Conservation (phyloP, 92 coral and sea anemone species). For the Diadumene lineata region DNA sequence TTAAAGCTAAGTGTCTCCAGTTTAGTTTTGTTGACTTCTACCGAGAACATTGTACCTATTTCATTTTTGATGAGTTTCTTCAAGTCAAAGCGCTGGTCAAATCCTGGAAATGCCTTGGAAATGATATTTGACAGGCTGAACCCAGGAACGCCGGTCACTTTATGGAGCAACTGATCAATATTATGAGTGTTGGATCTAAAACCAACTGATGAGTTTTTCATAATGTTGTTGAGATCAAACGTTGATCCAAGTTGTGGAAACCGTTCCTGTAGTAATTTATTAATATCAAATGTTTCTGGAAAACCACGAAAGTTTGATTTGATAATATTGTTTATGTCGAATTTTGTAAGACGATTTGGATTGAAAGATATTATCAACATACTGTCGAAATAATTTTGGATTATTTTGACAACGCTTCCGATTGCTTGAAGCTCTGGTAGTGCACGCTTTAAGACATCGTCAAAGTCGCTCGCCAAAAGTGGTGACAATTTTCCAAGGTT, state of each 20-base stretch:
- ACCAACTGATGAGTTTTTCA: background rate
- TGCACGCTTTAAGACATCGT: slow-evolving; percentile 11
- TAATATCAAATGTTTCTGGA: slow-evolving; percentile 11
- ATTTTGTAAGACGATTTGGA: background rate
- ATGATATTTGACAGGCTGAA: slow-evolving; percentile 2
- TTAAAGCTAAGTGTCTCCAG: slow-evolving; percentile 10
- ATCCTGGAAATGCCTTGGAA: slow-evolving; percentile 1
- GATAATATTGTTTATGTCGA: slow-evolving; percentile 17
- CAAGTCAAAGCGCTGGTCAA: slow-evolving; percentile 13
- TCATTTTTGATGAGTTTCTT: slow-evolving; percentile 17
- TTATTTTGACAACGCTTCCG: background rate
- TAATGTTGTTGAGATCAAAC: slow-evolving; percentile 15
- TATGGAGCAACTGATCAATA: slow-evolving; percentile 3
- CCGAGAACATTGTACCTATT: slow-evolving; percentile 6
- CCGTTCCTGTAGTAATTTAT: slow-evolving; percentile 3
- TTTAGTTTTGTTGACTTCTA: slow-evolving; percentile 1
- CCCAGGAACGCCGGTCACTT: slow-evolving; percentile 1
- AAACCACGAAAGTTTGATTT: slow-evolving; percentile 21
- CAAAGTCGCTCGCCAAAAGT: slow-evolving; percentile 6
- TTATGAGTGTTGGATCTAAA: background rate
- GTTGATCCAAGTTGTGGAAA: slow-evolving; percentile 15
- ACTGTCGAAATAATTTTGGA: slow-evolving; percentile 8
- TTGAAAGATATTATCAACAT: background rate
- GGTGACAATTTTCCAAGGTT: slow-evolving; percentile 7
- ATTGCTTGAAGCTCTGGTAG: slow-evolving; percentile 17